Conservation (phyloP, 2,797 vertebrate genomes). For the Macroramphosus scolopax region DNA sequence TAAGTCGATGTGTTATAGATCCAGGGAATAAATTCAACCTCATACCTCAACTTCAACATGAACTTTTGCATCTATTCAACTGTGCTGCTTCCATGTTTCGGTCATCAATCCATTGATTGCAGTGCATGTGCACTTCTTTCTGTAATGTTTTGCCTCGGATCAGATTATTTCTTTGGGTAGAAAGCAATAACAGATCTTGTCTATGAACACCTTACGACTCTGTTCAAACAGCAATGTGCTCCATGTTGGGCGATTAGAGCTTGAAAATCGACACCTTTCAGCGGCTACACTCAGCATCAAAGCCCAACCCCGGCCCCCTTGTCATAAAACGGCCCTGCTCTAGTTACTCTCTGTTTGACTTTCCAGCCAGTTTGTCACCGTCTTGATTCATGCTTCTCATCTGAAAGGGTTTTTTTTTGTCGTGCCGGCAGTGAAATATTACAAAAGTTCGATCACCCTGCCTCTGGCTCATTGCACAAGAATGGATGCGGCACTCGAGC, state of each 20-base stretch:
- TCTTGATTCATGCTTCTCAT: constrained; percentile 67
- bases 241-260: constrained; percentile 59
- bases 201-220: constrained; percentile 49
- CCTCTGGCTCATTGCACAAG: constrained; percentile 61
- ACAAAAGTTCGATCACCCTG: constrained; percentile 67
- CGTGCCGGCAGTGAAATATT: constrained; percentile 67
- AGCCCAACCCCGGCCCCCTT: constrained; percentile 61
- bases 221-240: constrained; percentile 58
- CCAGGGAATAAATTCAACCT: constrained; percentile 17
- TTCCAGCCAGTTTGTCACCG: constrained; percentile 75
- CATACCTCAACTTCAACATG: constrained; percentile 32
- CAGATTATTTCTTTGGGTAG: constrained; percentile 34
- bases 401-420: constrained; percentile 73
- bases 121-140: no score
- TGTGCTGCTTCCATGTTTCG: no score
- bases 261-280: constrained; percentile 75
- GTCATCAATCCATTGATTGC: no score
- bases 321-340: constrained; percentile 65
- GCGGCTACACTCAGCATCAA: constrained; percentile 72
- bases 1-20: constrained; percentile 18
- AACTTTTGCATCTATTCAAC: no score
- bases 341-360: constrained; percentile 75
- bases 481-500: constrained; percentile 50
- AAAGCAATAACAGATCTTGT: constrained; percentile 48
- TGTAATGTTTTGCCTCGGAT: no score